These are phyloP conservation scores for Danionella cerebrum DNA, from an alignment of 2,113 vertebrate species.

Conservation along the genomic window DNA sequence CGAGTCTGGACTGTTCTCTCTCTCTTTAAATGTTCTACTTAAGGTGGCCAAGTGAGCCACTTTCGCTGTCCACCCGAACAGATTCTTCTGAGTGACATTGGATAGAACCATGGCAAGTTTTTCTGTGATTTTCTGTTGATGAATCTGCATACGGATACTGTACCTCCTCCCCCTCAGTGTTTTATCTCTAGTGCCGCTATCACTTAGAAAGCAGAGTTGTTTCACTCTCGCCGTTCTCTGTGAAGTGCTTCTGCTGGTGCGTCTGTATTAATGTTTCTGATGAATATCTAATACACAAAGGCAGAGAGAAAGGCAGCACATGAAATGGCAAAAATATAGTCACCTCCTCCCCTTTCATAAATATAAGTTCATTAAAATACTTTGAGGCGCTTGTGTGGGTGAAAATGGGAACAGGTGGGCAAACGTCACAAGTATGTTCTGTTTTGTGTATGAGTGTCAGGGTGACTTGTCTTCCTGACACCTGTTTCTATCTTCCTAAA, in stretches of 20 bases:
- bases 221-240: not conserved
- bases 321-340: not conserved
- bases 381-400: constrained; percentile 5
- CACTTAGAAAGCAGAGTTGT: constrained; percentile 33
- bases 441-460: constrained; percentile 14
- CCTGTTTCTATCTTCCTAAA: constrained; percentile 14
- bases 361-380: constrained; percentile 26
- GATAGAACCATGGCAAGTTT: too few relatives aligned
- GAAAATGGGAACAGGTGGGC: constrained; percentile 18
- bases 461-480: constrained; percentile 26
- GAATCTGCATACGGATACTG: not conserved
- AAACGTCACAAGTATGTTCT: constrained; percentile 11
- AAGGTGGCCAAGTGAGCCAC: constrained; percentile 18
- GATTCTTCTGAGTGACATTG: constrained; percentile 15
- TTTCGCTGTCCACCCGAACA: constrained; percentile 5
- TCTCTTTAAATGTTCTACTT: constrained; percentile 3
- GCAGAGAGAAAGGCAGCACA: not conserved
- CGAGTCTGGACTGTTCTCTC: not conserved
- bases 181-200: constrained; percentile 26
- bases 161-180: not conserved
- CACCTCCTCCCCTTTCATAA: not conserved
- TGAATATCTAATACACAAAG: constrained; percentile 10
- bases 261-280: not conserved
- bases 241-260: not conserved
- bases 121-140: not conserved